Percentiles rank a stretch among this genome's conserved stretches.
These are phyloP conservation scores for Tyria jacobaeae DNA, from an alignment of 2,888 invertebrate species.

Conservation along the genomic window DNA sequence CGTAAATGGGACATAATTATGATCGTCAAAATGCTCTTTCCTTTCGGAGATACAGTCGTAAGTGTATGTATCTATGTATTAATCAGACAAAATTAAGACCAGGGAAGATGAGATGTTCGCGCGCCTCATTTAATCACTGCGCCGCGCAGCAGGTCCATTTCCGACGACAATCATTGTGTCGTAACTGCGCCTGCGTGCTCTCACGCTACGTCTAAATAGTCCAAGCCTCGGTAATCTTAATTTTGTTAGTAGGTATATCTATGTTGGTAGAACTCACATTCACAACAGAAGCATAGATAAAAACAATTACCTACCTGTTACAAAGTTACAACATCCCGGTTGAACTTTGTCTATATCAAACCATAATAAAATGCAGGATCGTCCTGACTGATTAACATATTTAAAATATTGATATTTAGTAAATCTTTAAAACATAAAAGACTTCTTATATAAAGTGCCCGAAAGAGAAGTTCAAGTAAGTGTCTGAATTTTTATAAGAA, in stretches of 20 bases:
- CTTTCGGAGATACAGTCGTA: no score
- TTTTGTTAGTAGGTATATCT: constrained; percentile 36
- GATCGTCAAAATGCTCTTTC: no score
- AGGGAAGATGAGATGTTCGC: constrained; percentile 34
- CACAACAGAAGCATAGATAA: constrained; percentile 33
- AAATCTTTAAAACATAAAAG: no score
- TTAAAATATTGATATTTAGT: no score
- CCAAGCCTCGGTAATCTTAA: constrained; percentile 45
- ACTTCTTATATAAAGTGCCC: no score
- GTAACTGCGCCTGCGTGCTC: constrained; percentile 57
- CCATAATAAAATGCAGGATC: no score
- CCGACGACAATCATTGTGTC: constrained; percentile 54
- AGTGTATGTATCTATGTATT: not conserved
- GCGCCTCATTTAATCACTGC: constrained; percentile 51
- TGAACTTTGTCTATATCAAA: not conserved
- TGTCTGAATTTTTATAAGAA: no score
- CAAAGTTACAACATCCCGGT: constrained; percentile 17
- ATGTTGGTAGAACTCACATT: constrained; percentile 42
- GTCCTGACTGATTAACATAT: no score
- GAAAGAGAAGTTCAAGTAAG: no score
- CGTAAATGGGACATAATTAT: no score
- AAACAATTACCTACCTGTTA: constrained; percentile 11
- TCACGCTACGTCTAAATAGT: constrained; percentile 49
- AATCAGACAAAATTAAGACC: constrained; percentile 21
- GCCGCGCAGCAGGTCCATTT: constrained; percentile 52